Evolutionary conservation across 2,888 invertebrate species (phyloP).

Genomic region (Parochlus steinenii): DNA sequence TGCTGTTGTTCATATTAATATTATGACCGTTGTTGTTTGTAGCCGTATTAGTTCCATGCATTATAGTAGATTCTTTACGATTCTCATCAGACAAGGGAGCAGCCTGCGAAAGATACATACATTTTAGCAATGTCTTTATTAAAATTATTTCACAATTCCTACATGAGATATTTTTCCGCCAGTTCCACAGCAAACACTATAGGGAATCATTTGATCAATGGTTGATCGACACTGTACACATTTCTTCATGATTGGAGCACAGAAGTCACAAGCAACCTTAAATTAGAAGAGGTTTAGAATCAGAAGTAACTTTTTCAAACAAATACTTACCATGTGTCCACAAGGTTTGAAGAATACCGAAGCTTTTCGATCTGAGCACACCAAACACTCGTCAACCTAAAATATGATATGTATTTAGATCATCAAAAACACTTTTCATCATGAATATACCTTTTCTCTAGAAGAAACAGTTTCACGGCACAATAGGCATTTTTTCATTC

Average conservation of each 20-base stretch:
- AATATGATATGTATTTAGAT: constrained; percentile 14
- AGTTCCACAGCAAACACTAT: constrained; percentile 40
- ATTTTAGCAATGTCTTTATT: background rate
- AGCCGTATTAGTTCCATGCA: too few relatives aligned
- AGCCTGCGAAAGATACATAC: too few relatives aligned
- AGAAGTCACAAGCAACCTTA: constrained; percentile 47
- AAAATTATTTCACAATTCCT: background rate
- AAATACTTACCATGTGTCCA: constrained; percentile 88
- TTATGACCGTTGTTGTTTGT: constrained; percentile 12
- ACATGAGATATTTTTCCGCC: constrained; percentile 26
- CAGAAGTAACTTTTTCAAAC: too few relatives aligned
- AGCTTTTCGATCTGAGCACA: constrained; percentile 88
- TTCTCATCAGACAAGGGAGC: constrained; percentile 1
- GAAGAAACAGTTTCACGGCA: constrained; percentile 73
- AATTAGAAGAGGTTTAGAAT: too few relatives aligned
- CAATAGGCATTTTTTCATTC: constrained; percentile 88
- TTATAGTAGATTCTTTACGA: constrained; percentile 4
- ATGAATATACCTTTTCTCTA: constrained; percentile 47
- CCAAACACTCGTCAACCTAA: constrained; percentile 88
- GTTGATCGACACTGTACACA: constrained; percentile 88
- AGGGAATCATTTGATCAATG: constrained; percentile 50
- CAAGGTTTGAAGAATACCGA: constrained; percentile 88
- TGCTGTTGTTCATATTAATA: constrained; percentile 12
- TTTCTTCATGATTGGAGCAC: constrained; percentile 91
- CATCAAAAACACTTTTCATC: background rate